A percentile compares a stretch with the other conserved stretches of the same genome.
Conservation (phyloP, 64 coral and sea anemone species). For the Porites australiensis region DNA sequence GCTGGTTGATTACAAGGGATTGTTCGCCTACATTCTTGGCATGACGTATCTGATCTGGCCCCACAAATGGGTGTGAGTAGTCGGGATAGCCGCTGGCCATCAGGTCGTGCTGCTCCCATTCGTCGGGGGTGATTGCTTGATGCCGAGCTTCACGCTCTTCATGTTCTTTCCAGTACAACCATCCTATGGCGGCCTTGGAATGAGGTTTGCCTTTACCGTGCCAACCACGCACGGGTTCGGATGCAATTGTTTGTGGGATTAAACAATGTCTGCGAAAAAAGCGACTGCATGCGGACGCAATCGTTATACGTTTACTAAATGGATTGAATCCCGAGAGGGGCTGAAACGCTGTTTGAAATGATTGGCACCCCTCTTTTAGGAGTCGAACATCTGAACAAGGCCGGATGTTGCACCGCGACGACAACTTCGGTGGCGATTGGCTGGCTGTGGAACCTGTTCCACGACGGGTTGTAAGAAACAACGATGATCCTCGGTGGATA, state of each 20-base stretch:
- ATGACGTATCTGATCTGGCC: neutral
- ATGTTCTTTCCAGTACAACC: neutral
- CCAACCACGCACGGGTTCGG: constrained; percentile 17
- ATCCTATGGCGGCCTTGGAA: neutral
- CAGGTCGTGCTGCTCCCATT: neutral
- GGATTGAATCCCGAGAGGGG: neutral
- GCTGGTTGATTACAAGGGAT: rapidly evolving
- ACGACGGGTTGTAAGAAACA: too few species aligned
- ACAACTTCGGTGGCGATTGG: too few species aligned
- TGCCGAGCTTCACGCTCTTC: too few species aligned
- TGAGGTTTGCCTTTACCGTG: neutral
- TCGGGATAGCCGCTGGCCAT: too few species aligned
- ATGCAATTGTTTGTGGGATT: neutral
- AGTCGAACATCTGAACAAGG: constrained; percentile 56
- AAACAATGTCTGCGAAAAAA: neutral
- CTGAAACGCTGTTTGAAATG: neutral
- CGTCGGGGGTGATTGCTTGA: neutral
- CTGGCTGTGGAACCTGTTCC: too few species aligned
- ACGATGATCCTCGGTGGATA: too few species aligned
- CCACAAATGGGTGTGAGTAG: too few species aligned
- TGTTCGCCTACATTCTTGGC: neutral
- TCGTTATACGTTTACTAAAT: constrained; percentile 1
- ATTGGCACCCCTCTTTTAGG: neutral
- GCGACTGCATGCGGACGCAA: neutral
- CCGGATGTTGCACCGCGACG: too few species aligned